Evolutionary conservation across 2,888 invertebrate genomes (phyloP).

Genomic region (Deilephila elpenor): DNA sequence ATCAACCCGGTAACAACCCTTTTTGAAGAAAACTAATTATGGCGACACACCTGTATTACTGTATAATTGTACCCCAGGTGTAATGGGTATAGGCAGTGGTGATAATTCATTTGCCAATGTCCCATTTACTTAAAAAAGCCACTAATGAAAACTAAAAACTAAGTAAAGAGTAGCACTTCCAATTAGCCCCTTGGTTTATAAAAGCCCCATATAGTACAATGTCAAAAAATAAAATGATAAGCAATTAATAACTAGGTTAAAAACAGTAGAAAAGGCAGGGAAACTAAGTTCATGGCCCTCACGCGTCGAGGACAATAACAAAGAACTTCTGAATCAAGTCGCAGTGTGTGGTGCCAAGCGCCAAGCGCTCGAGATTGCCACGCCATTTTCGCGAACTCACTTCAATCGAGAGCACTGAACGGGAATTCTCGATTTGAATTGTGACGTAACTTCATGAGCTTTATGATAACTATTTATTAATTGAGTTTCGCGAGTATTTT

Average conservation of each 20-base stretch:
- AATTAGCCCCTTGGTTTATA: no score
- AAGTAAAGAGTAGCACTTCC: no score
- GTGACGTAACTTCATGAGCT: neutral
- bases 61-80: no score
- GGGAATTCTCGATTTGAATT: slow-evolving; percentile 9
- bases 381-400: slow-evolving; percentile 2
- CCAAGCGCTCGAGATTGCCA: slow-evolving; percentile 9
- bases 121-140: no score
- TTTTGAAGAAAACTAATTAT: no score
- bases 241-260: neutral
- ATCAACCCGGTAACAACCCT: no score
- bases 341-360: slow-evolving; percentile 6
- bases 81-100: no score
- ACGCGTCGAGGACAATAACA: slow-evolving; percentile 3
- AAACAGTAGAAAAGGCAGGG: neutral
- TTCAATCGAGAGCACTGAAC: slow-evolving; percentile 13
- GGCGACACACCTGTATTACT: no score
- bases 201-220: no score
- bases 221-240: neutral
- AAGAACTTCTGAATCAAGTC: slow-evolving; percentile 34
- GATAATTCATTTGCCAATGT: no score
- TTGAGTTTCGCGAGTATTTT: neutral
- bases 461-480: neutral
- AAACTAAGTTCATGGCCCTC: neutral
- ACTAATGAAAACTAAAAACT: no score